These are phyloP conservation scores for Dryococelus australis DNA, from an alignment of 2,888 invertebrate genomes.

Conservation along the genomic window DNA sequence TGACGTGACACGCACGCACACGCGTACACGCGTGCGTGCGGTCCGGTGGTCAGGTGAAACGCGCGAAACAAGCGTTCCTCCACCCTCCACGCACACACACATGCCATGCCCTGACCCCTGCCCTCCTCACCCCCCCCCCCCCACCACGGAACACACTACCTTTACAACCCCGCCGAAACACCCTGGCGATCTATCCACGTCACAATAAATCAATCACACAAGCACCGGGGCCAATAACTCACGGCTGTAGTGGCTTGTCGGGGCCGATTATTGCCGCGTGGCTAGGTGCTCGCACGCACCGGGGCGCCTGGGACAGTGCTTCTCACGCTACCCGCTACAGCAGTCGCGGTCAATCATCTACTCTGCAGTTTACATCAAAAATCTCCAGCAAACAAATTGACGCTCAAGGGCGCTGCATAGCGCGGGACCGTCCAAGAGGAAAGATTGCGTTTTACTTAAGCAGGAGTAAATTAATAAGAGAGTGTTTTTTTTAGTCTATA, in stretches of 20 bases:
- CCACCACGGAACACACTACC: neutral
- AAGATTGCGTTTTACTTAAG: too few species aligned
- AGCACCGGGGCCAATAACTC: conserved; percentile 40
- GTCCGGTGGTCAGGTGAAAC: conserved; percentile 26
- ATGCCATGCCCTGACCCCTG: too few species aligned
- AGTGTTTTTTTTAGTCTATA: too few species aligned
- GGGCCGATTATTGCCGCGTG: conserved; percentile 12
- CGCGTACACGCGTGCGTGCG: neutral
- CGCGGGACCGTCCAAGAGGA: too few species aligned
- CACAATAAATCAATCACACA: conserved; percentile 58
- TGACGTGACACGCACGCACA: neutral
- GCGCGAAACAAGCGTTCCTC: conserved; percentile 18
- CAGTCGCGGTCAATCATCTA: too few species aligned
- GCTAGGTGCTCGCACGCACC: neutral
- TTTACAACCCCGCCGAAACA: neutral
- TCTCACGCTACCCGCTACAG: neutral
- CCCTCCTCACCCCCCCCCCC: neutral
- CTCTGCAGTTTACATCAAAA: too few species aligned
- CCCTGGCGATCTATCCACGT: conserved; percentile 56
- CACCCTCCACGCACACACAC: too few species aligned
- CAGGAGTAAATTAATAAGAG: too few species aligned
- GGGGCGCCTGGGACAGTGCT: neutral
- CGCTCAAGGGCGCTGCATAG: too few species aligned
- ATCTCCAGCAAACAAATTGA: too few species aligned
- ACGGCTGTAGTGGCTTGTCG: conserved; percentile 24